Evolutionary conservation across 2,113 vertebrate species (phyloP).

Genomic region (Cathartes aura): DNA sequence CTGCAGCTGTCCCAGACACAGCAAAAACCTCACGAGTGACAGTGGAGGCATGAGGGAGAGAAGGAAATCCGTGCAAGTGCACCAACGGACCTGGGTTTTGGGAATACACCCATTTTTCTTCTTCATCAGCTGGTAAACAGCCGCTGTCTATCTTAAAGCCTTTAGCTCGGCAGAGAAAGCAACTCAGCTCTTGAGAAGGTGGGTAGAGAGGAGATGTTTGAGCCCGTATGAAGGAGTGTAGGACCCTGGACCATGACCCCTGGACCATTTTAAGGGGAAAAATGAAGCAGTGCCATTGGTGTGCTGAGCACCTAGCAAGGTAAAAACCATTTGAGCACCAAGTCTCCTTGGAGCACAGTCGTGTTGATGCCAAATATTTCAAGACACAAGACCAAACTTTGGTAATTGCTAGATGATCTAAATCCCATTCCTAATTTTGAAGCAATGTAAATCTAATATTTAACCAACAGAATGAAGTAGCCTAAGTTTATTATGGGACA

Average conservation of each 20-base stretch:
- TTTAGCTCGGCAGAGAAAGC: background rate
- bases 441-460: background rate
- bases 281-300: background rate
- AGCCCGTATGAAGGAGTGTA: background rate
- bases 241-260: background rate
- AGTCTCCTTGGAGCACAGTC: background rate
- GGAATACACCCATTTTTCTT: background rate
- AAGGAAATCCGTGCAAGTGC: background rate
- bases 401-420: background rate
- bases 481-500: background rate
- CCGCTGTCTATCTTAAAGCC: background rate
- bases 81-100: background rate
- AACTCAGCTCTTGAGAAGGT: background rate
- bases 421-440: background rate
- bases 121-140: background rate
- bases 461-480: background rate
- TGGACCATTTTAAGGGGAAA: background rate
- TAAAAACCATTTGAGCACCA: background rate
- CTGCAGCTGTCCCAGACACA: background rate
- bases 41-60: background rate
- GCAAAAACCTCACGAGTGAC: background rate
- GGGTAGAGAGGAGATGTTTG: background rate
- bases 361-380: background rate
- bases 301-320: background rate
- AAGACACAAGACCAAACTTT: background rate